phyloP scores from a whole-genome alignment of 92 coral and sea anemone species.

The Phenganax stokvisi region DNA sequence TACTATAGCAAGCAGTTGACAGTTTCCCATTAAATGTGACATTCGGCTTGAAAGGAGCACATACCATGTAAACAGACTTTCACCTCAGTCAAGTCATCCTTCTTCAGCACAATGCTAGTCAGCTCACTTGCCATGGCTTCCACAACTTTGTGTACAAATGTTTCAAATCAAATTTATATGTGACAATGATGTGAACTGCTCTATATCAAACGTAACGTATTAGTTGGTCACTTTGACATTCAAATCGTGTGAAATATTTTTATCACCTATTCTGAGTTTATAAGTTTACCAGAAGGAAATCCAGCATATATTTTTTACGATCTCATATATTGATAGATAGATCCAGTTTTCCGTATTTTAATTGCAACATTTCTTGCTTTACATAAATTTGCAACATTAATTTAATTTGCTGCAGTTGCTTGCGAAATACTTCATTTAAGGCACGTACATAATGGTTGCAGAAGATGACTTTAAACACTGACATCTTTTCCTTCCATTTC shows the following conservation, averaged over 20 bases:
- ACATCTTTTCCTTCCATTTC: background rate
- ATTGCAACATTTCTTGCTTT: background rate
- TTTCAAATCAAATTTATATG: background rate
- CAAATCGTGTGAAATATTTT: too few relatives aligned
- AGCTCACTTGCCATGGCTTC: conserved; percentile 17
- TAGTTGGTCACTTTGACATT: too few relatives aligned
- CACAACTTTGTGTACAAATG: background rate
- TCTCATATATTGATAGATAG: too few relatives aligned
- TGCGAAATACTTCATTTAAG: background rate
- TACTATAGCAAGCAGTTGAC: too few relatives aligned
- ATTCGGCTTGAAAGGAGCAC: background rate
- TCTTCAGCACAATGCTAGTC: conserved; percentile 21
- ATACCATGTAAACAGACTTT: conserved; percentile 26
- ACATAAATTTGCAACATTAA: conserved; percentile 9
- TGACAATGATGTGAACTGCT: too few relatives aligned
- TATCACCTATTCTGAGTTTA: too few relatives aligned
- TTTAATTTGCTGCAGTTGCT: background rate
- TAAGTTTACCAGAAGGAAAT: too few relatives aligned
- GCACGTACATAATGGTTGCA: background rate
- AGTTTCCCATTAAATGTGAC: too few relatives aligned
- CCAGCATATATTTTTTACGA: too few relatives aligned
- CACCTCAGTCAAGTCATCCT: conserved; percentile 14
- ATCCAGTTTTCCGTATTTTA: background rate
- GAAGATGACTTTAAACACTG: background rate
- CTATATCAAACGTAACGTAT: too few relatives aligned